Evolutionary conservation across 2,797 vertebrate species (phyloP), one percentile per base, ranked within the genome.

Genomic region (Typhlichthys subterraneus): DNA sequence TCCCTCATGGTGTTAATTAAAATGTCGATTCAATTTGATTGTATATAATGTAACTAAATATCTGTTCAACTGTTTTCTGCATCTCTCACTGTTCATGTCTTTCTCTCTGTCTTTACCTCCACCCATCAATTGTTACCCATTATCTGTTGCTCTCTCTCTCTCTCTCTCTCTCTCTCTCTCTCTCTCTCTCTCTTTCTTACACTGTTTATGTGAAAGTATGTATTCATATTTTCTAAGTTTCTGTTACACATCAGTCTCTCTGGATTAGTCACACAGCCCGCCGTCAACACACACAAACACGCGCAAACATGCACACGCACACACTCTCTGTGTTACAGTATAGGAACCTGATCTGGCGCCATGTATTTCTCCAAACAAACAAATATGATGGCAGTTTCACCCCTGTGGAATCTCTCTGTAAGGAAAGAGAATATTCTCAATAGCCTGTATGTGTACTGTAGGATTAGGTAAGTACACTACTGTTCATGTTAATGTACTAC

Each of bases 351-450:
- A 88, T 80, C 81, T 64, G 66, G 68, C 54, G 33, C 61, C 63
- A 78, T 66, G 72, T 86, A 86, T 89, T 90, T 82, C 86, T 71
- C 64, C 46, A 70, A 47, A 82, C 73, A 88, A 82, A 85, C 62
- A 62, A 47, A 8, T 42, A 53, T 38, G 47, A 60, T 17, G 48
- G 19, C 56, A 66, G 73, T 38, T 38, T 38, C 33, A 38, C 33
- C 33, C 33, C 33, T 7, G 7, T 7, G 33, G 33, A 38, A 38
- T 38, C 33, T 38, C 33, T 38, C 7, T 38, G 9, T 74, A 59
- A 15, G 55, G 47, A 10, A 4, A 29, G 33, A 15, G n/a, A 42
- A 54, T 38, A 61, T 38, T 38, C 33, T 38, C 33, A 38, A 7
- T 38, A 38, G 31, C 31, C 31, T 33, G 11, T 33, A 33, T 33